A percentile compares a stretch with the other conserved stretches of the same genome.
Evolutionary conservation across 2,113 vertebrate genomes (phyloP).

Genomic region (Polyodon spathula): DNA sequence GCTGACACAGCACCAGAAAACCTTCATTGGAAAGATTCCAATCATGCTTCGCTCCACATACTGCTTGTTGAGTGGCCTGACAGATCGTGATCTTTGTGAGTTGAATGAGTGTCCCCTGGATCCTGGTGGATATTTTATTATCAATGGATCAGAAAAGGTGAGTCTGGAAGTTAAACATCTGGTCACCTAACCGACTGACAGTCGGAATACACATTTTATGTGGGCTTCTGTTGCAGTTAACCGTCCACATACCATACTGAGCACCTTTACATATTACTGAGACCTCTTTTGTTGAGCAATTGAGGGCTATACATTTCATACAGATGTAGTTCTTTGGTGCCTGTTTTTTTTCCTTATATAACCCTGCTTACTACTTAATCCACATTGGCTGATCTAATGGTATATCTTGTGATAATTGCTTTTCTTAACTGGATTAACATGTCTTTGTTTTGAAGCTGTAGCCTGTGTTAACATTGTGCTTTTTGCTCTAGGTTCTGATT

Average conservation of each 20-base stretch:
- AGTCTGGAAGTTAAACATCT: background rate
- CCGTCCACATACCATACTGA: background rate
- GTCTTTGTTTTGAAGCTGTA: no score
- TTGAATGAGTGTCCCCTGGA: constrained; percentile 94
- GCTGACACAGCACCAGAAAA: constrained; percentile 96
- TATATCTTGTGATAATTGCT: no score
- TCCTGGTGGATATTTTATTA: constrained; percentile 96
- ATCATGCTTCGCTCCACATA: constrained; percentile 97
- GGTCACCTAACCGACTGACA: background rate
- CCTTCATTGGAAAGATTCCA: constrained; percentile 96
- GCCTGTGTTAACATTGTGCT: constrained; percentile 14
- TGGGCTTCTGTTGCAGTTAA: background rate
- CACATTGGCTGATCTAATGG: no score
- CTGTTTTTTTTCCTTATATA: no score
- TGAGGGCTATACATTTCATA: no score
- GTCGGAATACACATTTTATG: background rate
- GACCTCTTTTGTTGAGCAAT: background rate
- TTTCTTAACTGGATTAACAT: no score
- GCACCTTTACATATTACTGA: background rate
- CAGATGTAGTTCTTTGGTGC: no score
- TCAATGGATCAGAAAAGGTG: constrained; percentile 98
- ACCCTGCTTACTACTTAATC: no score
- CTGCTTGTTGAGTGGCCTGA: constrained; percentile 86
- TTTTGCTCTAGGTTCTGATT: constrained; percentile 75
- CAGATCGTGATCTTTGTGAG: constrained; percentile 90